Percentiles rank a stretch among this genome's conserved stretches.
Evolutionary conservation across 1,140 invertebrate species (phyloP).

Genomic region (Whitmania pigra): DNA sequence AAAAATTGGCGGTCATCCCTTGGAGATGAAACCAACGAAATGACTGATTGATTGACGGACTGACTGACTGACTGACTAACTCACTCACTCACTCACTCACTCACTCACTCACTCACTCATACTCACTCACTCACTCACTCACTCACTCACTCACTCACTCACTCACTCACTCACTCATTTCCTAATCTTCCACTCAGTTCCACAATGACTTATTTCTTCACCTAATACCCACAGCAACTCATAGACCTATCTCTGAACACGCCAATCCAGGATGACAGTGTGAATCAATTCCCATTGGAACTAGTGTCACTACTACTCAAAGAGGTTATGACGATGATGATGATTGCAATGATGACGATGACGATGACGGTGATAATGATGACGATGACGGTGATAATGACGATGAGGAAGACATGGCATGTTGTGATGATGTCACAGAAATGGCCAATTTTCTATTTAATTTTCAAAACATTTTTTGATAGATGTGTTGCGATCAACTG

Average conservation of each 20-base stretch:
- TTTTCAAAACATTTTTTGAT: no score
- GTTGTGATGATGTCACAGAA: conserved; percentile 12
- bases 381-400: conserved; percentile 17
- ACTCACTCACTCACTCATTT: conserved; percentile 6
- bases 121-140: conserved; percentile 14
- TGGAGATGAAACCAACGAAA: no score
- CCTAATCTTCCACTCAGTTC: background rate
- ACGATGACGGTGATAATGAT: conserved; percentile 11
- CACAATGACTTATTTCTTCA: background rate
- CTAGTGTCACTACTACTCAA: conserved; percentile 58
- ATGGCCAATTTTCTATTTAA: no score
- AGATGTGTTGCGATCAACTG: no score
- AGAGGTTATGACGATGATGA: conserved; percentile 40
- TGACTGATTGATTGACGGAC: background rate
- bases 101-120: conserved; percentile 6
- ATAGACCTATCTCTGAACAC: conserved; percentile 64
- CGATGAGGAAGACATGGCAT: conserved; percentile 8
- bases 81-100: conserved; percentile 4
- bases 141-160: conserved; percentile 17
- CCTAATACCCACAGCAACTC: conserved; percentile 51
- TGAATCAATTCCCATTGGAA: conserved; percentile 60
- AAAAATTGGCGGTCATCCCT: no score
- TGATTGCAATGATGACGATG: conserved; percentile 5
- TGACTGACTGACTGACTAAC: background rate
- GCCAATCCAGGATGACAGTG: conserved; percentile 64